A percentile compares a stretch with the other conserved stretches of the same genome.
phyloP scores from a whole-genome alignment of 2,888 invertebrate species.

The Zaprionus lineosus region DNA sequence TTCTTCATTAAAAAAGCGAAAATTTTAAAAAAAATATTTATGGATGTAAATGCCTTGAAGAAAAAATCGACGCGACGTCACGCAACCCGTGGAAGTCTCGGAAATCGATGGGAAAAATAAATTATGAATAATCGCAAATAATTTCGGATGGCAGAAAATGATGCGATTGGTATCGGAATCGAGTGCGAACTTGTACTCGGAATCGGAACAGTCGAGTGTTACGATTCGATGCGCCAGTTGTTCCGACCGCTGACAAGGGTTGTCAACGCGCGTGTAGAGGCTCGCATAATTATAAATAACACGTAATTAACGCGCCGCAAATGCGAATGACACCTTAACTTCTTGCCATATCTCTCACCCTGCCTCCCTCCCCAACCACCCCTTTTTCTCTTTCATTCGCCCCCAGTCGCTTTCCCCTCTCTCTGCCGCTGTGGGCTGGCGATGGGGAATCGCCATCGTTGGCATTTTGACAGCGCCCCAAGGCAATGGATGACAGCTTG shows the following conservation, averaged over 20 bases:
- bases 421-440: too few relatives aligned
- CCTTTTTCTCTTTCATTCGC: not conserved
- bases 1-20: conserved; percentile 4
- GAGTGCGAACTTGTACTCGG: too few relatives aligned
- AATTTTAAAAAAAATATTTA: conserved; percentile 33
- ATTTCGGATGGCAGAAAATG: too few relatives aligned
- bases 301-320: conserved; percentile 75
- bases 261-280: conserved; percentile 76
- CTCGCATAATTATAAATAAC: conserved; percentile 78
- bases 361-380: not conserved
- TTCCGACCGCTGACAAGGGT: conserved; percentile 63
- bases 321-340: conserved; percentile 74
- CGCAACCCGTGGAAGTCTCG: too few relatives aligned
- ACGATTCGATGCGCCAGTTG: conserved; percentile 29
- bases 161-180: too few relatives aligned
- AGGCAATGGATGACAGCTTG: conserved; percentile 49
- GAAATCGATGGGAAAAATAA: too few relatives aligned
- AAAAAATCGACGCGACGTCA: too few relatives aligned
- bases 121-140: conserved; percentile 36
- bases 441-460: conserved; percentile 27
- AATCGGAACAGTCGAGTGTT: conserved; percentile 1
- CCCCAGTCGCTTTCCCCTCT: not conserved
- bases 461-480: conserved; percentile 53
- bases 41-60: conserved; percentile 33
- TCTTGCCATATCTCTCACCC: conserved; percentile 1